Percentiles rank a stretch among this genome's conserved stretches.
Conservation (phyloP, 1,140 invertebrate genomes). For the Drosophila tsacasi region DNA sequence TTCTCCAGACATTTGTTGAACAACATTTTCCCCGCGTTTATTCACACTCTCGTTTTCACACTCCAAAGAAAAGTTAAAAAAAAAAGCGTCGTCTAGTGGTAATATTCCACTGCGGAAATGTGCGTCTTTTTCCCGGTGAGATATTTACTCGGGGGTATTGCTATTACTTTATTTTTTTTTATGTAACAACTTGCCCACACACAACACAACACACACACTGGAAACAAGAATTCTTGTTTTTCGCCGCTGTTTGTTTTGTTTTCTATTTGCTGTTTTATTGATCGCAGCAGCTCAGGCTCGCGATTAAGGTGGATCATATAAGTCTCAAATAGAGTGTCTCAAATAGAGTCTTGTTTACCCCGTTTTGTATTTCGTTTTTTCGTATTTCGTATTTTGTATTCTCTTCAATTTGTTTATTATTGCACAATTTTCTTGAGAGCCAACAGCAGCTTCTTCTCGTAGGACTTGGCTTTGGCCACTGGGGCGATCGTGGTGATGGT, state of each 20-base stretch:
- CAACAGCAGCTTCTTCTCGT: constrained; percentile 64
- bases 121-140: constrained; percentile 20
- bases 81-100: constrained; percentile 10
- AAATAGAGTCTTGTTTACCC: constrained; percentile 19
- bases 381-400: neutral
- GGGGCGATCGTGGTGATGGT: neutral
- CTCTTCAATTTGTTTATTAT: constrained; percentile 36
- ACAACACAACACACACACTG: constrained; percentile 20
- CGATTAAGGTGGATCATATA: constrained; percentile 18
- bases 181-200: constrained; percentile 56
- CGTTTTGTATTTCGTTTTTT: neutral
- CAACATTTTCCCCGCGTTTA: constrained; percentile 63
- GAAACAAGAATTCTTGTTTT: constrained; percentile 45
- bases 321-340: constrained; percentile 29
- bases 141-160: neutral
- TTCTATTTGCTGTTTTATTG: constrained; percentile 31
- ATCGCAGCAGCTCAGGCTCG: constrained; percentile 27
- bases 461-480: constrained; percentile 27
- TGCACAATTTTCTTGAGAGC: constrained; percentile 73
- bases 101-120: constrained; percentile 45
- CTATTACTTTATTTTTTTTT: constrained; percentile 31
- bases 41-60: constrained; percentile 23
- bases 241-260: constrained; percentile 35
- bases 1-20: constrained; percentile 82
- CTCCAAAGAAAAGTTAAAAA: constrained; percentile 12